These are phyloP conservation scores for Drosophila mayri DNA, from an alignment of 1,140 invertebrate species.

Conservation along the genomic window DNA sequence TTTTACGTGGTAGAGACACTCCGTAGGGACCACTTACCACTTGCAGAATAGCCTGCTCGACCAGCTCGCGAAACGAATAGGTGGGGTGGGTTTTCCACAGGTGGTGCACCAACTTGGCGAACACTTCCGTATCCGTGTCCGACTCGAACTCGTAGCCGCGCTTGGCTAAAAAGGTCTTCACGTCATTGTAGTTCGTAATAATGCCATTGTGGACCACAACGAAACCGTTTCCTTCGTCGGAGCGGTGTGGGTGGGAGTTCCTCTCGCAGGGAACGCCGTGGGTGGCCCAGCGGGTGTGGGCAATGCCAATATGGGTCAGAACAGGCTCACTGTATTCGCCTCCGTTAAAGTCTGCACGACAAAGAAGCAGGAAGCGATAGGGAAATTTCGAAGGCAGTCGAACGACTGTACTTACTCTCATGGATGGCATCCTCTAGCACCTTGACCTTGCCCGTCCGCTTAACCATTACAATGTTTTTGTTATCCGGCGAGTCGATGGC, in stretches of 20 bases:
- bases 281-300: slow-evolving; percentile 99
- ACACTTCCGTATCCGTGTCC: slow-evolving; percentile 99
- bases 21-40: slow-evolving; percentile 85
- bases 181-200: slow-evolving; percentile 99
- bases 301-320: slow-evolving; percentile 95
- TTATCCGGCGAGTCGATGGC: slow-evolving; percentile 93
- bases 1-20: background rate
- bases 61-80: slow-evolving; percentile 96
- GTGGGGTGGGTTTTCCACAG: slow-evolving; percentile 95
- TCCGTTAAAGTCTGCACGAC: slow-evolving; percentile 65
- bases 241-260: slow-evolving; percentile 99
- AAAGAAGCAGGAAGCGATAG: background rate
- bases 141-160: slow-evolving; percentile 98
- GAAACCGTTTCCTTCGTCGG: slow-evolving; percentile 94
- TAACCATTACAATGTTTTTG: slow-evolving; percentile 94
- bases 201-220: slow-evolving; percentile 99
- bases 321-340: slow-evolving; percentile 70
- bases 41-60: slow-evolving; percentile 98
- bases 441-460: slow-evolving; percentile 97
- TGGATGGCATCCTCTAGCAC: slow-evolving; percentile 95
- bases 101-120: slow-evolving; percentile 98
- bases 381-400: background rate
- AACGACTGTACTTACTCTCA: slow-evolving; percentile 54
- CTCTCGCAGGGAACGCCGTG: slow-evolving; percentile 96
- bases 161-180: slow-evolving; percentile 96